phyloP scores from a whole-genome alignment of 2,797 vertebrate species.

The Cirrhinus mrigala region DNA sequence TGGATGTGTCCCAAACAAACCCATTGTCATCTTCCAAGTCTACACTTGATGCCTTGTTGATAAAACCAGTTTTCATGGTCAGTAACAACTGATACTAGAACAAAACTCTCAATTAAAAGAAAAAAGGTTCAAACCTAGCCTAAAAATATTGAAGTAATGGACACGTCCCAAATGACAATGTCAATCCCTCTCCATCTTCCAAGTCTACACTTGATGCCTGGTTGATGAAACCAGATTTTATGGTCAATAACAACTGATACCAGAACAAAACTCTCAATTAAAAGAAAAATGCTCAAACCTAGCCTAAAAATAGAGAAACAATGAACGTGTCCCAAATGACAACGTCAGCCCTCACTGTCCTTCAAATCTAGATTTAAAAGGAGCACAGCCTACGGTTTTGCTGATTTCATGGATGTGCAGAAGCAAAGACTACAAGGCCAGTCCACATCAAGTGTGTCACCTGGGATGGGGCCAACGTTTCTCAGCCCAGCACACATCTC shows the following conservation, averaged over 20 bases:
- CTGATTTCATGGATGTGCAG: background rate
- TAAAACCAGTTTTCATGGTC: no score
- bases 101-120: no score
- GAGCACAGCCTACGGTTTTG: background rate
- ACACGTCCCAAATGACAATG: no score
- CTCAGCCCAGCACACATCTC: constrained; percentile 51
- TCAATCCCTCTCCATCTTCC: background rate
- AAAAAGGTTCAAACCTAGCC: no score
- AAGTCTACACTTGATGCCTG: background rate
- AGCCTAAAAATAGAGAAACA: background rate
- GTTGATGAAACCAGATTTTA: background rate
- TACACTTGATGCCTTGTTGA: no score
- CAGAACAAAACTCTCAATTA: background rate
- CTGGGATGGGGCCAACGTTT: background rate
- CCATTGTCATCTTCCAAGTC: no score
- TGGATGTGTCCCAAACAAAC: background rate
- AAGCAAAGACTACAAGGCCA: background rate
- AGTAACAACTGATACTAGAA: no score
- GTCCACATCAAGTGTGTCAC: background rate
- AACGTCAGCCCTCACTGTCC: background rate
- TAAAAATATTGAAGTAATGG: no score
- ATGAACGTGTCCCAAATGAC: background rate
- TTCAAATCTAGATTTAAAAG: background rate
- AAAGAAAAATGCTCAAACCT: background rate
- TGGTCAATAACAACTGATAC: background rate